Percentiles rank a stretch among this genome's conserved stretches.
Evolutionary conservation across 2,888 invertebrate genomes (phyloP).

Genomic region (Falcaria lacertinaria): DNA sequence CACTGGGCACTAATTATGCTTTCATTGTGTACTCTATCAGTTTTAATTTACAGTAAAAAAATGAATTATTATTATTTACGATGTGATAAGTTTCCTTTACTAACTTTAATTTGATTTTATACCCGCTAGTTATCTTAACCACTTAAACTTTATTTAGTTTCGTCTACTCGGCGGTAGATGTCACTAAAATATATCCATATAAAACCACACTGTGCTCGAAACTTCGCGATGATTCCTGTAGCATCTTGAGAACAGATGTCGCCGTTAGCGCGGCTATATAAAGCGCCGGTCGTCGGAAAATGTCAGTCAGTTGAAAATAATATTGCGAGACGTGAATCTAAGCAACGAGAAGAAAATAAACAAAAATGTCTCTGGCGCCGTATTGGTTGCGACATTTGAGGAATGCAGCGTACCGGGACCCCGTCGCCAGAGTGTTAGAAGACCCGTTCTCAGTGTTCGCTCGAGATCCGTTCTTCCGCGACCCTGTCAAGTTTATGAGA

Average conservation of each 20-base stretch:
- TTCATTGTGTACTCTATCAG: too few species aligned
- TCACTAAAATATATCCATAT: conserved; percentile 13
- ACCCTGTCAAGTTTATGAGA: conserved; percentile 53
- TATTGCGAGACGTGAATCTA: conserved; percentile 24
- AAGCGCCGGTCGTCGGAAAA: conserved; percentile 17
- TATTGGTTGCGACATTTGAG: conserved; percentile 69
- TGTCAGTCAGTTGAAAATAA: conserved; percentile 33
- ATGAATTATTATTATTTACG: too few species aligned
- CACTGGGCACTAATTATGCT: too few species aligned
- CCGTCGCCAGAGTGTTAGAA: conserved; percentile 48
- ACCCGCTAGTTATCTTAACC: background rate
- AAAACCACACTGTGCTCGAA: conserved; percentile 26
- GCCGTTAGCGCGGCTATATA: conserved; percentile 47
- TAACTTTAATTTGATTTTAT: background rate
- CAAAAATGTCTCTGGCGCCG: conserved; percentile 64
- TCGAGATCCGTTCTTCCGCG: conserved; percentile 64
- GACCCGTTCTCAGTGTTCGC: conserved; percentile 56
- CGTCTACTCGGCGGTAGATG: conserved; percentile 34
- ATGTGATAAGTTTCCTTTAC: too few species aligned
- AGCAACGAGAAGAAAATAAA: conserved; percentile 9
- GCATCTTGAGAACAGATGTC: conserved; percentile 51
- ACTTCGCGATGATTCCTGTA: conserved; percentile 41
- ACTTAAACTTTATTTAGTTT: conserved; percentile 7
- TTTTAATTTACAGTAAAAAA: too few species aligned
- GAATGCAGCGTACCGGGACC: conserved; percentile 55